Conservation (phyloP, 2,797 vertebrate genomes). For the Acestrorhynchus altus region DNA sequence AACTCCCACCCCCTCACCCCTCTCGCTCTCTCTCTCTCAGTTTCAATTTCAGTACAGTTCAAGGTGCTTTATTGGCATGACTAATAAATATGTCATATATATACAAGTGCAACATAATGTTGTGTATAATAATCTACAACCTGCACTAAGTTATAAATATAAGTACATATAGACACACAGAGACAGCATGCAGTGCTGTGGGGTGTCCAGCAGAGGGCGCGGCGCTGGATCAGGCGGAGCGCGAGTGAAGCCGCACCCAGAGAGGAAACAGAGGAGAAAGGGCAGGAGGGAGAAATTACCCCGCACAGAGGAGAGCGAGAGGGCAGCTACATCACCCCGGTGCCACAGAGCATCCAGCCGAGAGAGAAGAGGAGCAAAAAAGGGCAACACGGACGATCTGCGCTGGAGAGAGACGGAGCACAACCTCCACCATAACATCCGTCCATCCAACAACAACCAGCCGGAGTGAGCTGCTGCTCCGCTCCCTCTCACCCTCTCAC, state of each 20-base stretch:
- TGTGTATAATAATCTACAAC: too few relatives aligned
- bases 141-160: too few relatives aligned
- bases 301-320: neutral
- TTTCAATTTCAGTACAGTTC: too few relatives aligned
- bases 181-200: neutral
- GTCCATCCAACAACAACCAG: neutral
- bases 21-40: too few relatives aligned
- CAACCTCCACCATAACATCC: neutral
- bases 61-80: too few relatives aligned
- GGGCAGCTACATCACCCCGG: neutral
- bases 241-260: conserved; percentile 6
- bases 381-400: neutral
- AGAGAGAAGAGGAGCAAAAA: neutral
- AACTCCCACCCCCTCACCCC: too few relatives aligned
- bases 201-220: neutral
- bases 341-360: neutral
- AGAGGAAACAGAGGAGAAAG: conserved; percentile 34
- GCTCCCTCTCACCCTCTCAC: neutral
- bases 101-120: too few relatives aligned
- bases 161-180: too few relatives aligned
- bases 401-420: neutral
- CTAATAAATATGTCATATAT: too few relatives aligned
- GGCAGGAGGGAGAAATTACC: conserved; percentile 1
- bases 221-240: neutral
- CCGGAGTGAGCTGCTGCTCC: conserved; percentile 8